Evolutionary conservation across 2,888 invertebrate species (phyloP).

Genomic region (Gymnoscelis rufifasciata): DNA sequence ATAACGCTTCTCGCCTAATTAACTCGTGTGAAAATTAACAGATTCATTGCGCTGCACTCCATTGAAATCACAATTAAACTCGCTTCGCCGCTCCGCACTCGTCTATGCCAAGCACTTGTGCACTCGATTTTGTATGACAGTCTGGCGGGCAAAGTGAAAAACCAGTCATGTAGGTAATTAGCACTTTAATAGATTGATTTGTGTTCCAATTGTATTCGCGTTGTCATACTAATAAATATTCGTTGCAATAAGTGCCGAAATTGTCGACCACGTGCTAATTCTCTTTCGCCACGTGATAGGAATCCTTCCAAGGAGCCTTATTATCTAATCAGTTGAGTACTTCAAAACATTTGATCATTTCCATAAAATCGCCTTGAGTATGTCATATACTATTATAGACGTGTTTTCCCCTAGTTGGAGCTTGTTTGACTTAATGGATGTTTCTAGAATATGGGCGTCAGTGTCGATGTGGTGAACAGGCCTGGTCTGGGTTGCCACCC

Average conservation of each 20-base stretch:
- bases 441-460: neutral
- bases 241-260: constrained; percentile 22
- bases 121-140: constrained; percentile 5
- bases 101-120: constrained; percentile 17
- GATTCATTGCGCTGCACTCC: constrained; percentile 22
- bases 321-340: neutral
- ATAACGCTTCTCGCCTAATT: constrained; percentile 18
- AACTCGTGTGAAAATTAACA: constrained; percentile 21
- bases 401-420: neutral
- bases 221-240: constrained; percentile 20
- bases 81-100: constrained; percentile 13
- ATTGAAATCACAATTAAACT: constrained; percentile 18
- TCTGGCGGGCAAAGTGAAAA: constrained; percentile 11
- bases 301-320: neutral
- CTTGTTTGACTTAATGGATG: constrained; percentile 1
- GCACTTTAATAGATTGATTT: constrained; percentile 22
- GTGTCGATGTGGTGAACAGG: constrained; percentile 5
- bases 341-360: neutral
- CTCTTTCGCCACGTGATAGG: constrained; percentile 1
- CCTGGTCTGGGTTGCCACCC: constrained; percentile 8
- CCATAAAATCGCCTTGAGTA: neutral
- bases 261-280: constrained; percentile 17
- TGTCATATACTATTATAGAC: neutral
- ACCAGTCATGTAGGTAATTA: constrained; percentile 12
- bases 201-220: constrained; percentile 20